phyloP scores from a whole-genome alignment of 2,888 invertebrate species.

The Pemphredon lugubris region DNA sequence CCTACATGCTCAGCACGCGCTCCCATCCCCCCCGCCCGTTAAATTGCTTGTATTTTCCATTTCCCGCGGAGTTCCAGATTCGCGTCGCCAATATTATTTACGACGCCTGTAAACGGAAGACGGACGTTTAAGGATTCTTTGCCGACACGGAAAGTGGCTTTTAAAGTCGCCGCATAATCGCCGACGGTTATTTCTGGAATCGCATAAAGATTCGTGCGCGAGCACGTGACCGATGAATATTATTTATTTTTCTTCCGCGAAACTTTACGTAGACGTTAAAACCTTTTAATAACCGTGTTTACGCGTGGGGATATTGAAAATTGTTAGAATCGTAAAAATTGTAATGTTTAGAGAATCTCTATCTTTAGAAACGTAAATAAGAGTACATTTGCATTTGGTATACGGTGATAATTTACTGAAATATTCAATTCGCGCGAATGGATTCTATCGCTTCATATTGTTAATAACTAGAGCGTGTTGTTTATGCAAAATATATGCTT shows the following conservation, averaged over 20 bases:
- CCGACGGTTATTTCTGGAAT: neutral
- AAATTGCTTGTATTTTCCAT: constrained; percentile 47
- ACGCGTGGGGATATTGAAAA: too few relatives aligned
- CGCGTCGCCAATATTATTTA: constrained; percentile 34
- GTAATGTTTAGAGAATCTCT: too few relatives aligned
- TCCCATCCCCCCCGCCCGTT: constrained; percentile 33
- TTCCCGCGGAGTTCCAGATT: constrained; percentile 13
- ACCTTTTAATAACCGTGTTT: too few relatives aligned
- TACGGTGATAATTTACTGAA: too few relatives aligned
- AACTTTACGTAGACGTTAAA: too few relatives aligned
- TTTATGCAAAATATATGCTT: too few relatives aligned
- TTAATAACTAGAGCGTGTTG: too few relatives aligned
- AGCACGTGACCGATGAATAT: neutral
- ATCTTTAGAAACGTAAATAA: too few relatives aligned
- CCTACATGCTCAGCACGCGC: constrained; percentile 68
- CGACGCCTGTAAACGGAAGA: constrained; percentile 34
- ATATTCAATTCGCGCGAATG: too few relatives aligned
- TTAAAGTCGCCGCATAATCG: neutral
- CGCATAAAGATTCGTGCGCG: neutral
- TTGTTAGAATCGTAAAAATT: too few relatives aligned
- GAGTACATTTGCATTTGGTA: too few relatives aligned
- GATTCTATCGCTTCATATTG: too few relatives aligned
- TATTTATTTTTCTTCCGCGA: neutral
- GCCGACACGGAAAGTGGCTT: neutral
- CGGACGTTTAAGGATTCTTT: constrained; percentile 12